Conservation (phyloP, 2,888 invertebrate species). For the Omphaloscelis lunosa region DNA sequence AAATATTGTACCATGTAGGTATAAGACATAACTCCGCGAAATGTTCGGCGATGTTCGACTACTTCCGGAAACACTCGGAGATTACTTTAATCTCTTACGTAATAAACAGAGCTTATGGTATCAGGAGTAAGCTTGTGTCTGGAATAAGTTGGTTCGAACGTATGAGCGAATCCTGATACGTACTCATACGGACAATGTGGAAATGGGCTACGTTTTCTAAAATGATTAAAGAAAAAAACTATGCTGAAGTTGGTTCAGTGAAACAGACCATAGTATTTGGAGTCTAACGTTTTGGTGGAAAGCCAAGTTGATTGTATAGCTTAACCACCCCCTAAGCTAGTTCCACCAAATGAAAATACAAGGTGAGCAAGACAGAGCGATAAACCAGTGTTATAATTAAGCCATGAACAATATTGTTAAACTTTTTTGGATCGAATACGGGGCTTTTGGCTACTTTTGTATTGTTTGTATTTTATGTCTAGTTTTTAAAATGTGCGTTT, state of each 20-base stretch:
- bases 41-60: slow-evolving; percentile 25
- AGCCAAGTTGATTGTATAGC: no score
- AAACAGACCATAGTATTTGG: not conserved
- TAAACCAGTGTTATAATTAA: no score
- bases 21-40: slow-evolving; percentile 13
- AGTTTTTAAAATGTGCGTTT: no score
- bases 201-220: not conserved
- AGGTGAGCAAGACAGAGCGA: not conserved
- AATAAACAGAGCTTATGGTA: slow-evolving; percentile 12
- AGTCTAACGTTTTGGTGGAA: not conserved
- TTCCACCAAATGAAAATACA: not conserved
- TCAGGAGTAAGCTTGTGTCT: not conserved
- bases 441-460: no score
- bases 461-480: no score
- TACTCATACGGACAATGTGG: not conserved
- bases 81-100: slow-evolving; percentile 38
- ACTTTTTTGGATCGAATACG: no score
- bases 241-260: not conserved
- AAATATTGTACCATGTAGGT: slow-evolving; percentile 44
- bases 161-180: not conserved
- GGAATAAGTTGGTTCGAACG: slow-evolving; percentile 1
- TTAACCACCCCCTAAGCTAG: not conserved
- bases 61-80: slow-evolving; percentile 31
- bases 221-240: not conserved
- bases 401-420: no score